Percentiles rank a stretch among this genome's conserved stretches.
Conservation (phyloP, 2,888 invertebrate genomes). For the Macropis europaea region DNA sequence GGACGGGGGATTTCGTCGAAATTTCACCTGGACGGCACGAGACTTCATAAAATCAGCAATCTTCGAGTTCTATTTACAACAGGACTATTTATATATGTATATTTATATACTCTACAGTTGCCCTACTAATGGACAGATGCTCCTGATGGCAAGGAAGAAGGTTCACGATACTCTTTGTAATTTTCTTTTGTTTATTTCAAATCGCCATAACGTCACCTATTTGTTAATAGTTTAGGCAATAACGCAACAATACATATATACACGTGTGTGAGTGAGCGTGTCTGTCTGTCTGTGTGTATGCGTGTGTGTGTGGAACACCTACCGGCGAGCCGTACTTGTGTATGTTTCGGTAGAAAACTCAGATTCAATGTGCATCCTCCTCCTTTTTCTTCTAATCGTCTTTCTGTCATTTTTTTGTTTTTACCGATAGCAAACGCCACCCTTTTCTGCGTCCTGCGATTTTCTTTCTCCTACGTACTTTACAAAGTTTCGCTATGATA, state of each 20-base stretch:
- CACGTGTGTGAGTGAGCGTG: conserved; percentile 43
- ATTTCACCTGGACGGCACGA: background rate
- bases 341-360: conserved; percentile 66
- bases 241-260: conserved; percentile 70
- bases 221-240: conserved; percentile 67
- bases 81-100: conserved; percentile 30
- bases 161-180: background rate
- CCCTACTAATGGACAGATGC: conserved; percentile 35
- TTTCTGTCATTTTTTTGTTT: background rate
- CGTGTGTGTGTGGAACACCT: conserved; percentile 40
- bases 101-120: conserved; percentile 21
- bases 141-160: conserved; percentile 29
- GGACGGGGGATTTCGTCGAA: background rate
- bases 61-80: conserved; percentile 45
- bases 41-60: conserved; percentile 44
- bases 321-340: conserved; percentile 56
- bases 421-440: background rate
- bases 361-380: conserved; percentile 56
- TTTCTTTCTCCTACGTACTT: conserved; percentile 7
- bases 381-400: background rate
- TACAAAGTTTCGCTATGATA: conserved; percentile 34
- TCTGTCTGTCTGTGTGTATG: background rate
- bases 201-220: conserved; percentile 40
- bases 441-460: background rate
- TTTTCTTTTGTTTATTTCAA: no score